These are phyloP conservation scores for Platichthys stellatus DNA, from an alignment of 2,113 vertebrate species.

Conservation along the genomic window DNA sequence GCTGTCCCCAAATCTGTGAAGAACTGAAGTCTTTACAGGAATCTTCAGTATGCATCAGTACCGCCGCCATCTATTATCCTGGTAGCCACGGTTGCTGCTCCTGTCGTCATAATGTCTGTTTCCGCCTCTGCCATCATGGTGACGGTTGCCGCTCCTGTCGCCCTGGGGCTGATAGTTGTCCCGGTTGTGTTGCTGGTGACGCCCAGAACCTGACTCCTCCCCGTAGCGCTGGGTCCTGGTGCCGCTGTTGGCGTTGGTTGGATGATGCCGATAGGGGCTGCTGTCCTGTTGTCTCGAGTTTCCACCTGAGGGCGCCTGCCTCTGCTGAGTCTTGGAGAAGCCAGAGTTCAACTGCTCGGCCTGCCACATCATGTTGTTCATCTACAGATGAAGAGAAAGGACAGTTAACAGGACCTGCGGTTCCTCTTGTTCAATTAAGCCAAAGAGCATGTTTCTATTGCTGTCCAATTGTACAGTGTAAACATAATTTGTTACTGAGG, in stretches of 20 bases:
- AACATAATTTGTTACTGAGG: too few species aligned
- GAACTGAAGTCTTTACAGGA: constrained; percentile 36
- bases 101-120: constrained; percentile 80
- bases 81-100: constrained; percentile 77
- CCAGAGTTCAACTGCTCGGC: constrained; percentile 68
- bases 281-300: constrained; percentile 77
- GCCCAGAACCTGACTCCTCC: constrained; percentile 62
- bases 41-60: constrained; percentile 58
- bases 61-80: constrained; percentile 84
- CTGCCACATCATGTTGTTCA: constrained; percentile 80
- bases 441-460: background rate
- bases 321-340: constrained; percentile 68
- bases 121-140: constrained; percentile 73
- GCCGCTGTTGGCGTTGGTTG: constrained; percentile 67
- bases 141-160: constrained; percentile 53
- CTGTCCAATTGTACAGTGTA: too few species aligned
- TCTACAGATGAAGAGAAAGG: constrained; percentile 67
- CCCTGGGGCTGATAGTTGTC: constrained; percentile 78
- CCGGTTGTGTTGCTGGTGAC: constrained; percentile 78
- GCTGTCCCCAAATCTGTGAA: constrained; percentile 26
- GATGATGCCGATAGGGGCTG: constrained; percentile 54
- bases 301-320: constrained; percentile 35
- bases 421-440: background rate
- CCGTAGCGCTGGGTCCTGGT: constrained; percentile 75
- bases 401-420: background rate